Evolutionary conservation across 2,113 vertebrate genomes (phyloP).

Genomic region (Trematocara variabile): DNA sequence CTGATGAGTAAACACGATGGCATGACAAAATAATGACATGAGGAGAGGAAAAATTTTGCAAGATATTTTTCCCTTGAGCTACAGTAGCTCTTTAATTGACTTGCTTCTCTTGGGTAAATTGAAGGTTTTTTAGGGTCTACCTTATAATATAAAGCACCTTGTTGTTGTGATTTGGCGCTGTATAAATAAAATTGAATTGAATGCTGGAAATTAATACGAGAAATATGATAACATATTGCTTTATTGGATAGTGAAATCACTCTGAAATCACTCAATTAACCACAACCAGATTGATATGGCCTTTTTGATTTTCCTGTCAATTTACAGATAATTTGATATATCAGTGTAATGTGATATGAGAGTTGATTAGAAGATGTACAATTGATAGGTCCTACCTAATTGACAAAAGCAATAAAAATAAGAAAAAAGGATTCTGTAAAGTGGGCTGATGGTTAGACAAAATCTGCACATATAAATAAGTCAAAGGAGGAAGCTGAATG

Average conservation of each 20-base stretch:
- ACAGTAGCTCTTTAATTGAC: neutral
- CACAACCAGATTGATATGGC: neutral
- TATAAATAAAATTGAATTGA: neutral
- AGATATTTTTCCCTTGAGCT: neutral
- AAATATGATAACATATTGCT: neutral
- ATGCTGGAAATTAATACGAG: neutral
- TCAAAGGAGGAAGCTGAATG: conserved; percentile 7
- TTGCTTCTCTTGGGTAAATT: neutral
- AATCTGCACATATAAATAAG: conserved; percentile 15
- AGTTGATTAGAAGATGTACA: neutral
- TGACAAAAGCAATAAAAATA: neutral
- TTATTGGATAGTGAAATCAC: neutral
- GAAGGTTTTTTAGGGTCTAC: accelerated
- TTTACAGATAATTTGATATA: neutral
- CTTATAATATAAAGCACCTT: neutral
- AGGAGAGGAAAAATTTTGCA: neutral
- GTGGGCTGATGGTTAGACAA: neutral
- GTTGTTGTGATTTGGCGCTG: accelerated
- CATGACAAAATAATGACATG: neutral
- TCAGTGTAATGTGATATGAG: neutral
- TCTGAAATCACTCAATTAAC: neutral
- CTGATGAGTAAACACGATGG: neutral
- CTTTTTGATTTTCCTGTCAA: neutral
- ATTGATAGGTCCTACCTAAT: neutral
- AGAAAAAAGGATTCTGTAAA: neutral